Conservation (phyloP, 2,113 vertebrate species). For the Poeciliopsis occidentalis region DNA sequence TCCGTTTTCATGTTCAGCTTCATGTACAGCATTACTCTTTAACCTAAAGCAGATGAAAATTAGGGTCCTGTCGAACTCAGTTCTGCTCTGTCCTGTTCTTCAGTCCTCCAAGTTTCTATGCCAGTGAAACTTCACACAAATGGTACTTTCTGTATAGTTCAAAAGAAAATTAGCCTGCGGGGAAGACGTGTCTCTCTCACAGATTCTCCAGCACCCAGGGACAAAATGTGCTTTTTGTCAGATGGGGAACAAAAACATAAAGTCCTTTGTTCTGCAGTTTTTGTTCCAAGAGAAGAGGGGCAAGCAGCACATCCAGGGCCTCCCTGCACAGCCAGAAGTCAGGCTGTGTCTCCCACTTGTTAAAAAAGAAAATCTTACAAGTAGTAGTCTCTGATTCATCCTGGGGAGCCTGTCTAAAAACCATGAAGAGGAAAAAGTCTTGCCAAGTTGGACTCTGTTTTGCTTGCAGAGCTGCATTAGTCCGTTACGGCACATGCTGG, state of each 20-base stretch:
- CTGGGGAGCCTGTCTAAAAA: neutral
- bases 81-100: neutral
- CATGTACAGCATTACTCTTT: neutral
- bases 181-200: neutral
- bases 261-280: neutral
- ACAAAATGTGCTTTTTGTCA: slow-evolving; percentile 1
- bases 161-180: neutral
- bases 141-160: neutral
- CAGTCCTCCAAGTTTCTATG: neutral
- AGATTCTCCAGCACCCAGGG: neutral
- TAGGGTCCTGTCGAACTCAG: neutral
- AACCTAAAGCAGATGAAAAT: neutral
- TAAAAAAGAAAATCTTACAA: neutral
- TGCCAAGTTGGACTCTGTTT: no score
- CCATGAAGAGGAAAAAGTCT: neutral
- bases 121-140: neutral
- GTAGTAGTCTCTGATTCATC: neutral
- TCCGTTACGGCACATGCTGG: no score
- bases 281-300: neutral
- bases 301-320: neutral
- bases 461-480: no score
- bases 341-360: neutral
- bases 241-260: neutral
- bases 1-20: neutral
- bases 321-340: neutral